Evolutionary conservation across 2,888 invertebrate genomes (phyloP).

Genomic region (Epinotia brunnichana): DNA sequence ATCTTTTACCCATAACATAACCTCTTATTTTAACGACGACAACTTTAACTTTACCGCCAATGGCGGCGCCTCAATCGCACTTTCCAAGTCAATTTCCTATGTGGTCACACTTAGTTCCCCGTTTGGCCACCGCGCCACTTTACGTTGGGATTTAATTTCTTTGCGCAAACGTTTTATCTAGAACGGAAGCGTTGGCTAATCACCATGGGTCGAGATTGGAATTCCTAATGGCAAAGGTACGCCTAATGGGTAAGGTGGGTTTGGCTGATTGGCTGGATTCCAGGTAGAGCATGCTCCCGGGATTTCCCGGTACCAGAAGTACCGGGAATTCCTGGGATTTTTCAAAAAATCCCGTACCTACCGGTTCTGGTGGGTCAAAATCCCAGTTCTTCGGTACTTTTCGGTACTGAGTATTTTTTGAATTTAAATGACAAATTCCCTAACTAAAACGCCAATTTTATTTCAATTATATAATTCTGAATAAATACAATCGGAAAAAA

Average conservation of each 20-base stretch:
- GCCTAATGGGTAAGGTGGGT: conserved; percentile 12
- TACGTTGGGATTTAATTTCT: conserved; percentile 4
- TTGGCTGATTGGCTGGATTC: conserved; percentile 23
- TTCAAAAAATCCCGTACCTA: too few species aligned
- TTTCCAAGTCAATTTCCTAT: neutral
- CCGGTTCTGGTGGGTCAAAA: too few species aligned
- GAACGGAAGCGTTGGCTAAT: conserved; percentile 34
- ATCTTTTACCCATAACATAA: neutral
- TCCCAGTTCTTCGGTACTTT: too few species aligned
- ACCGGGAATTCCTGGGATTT: too few species aligned
- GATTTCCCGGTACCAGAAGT: too few species aligned
- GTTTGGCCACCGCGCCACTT: conserved; percentile 5
- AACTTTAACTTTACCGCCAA: neutral
- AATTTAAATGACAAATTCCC: too few species aligned
- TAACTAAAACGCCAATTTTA: too few species aligned
- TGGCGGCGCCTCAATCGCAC: conserved; percentile 9
- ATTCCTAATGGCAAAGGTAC: conserved; percentile 23
- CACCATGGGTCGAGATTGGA: conserved; percentile 16
- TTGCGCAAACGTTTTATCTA: conserved; percentile 30
- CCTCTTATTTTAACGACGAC: neutral
- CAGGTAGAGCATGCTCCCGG: too few species aligned
- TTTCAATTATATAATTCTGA: too few species aligned
- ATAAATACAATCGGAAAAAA: too few species aligned
- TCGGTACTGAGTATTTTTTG: too few species aligned
- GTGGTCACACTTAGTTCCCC: conserved; percentile 1